phyloP scores from a whole-genome alignment of 2,797 vertebrate species.

The Molossus alvarezi region DNA sequence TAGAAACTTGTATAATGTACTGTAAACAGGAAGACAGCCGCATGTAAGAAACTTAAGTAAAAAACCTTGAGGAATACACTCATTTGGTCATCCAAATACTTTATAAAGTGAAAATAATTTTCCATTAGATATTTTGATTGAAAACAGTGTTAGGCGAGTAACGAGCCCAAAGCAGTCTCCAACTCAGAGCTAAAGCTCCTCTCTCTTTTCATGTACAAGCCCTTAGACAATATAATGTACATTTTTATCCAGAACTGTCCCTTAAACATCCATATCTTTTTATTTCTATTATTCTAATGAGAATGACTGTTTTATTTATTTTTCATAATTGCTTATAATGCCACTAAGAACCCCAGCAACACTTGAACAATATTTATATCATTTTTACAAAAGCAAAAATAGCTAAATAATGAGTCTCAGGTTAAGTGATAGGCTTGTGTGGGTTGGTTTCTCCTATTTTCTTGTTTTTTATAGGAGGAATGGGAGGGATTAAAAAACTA shows the following conservation, averaged over 20 bases:
- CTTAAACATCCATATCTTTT: not conserved
- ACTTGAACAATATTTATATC: not conserved
- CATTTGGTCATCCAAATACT: constrained; percentile 31
- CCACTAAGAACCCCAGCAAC: not conserved
- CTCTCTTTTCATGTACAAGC: not conserved
- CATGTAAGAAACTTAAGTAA: not conserved
- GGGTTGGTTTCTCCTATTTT: not conserved
- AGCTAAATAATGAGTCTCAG: not conserved
- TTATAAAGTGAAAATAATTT: constrained; percentile 58
- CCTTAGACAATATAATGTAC: not conserved
- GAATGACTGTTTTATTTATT: constrained; percentile 8
- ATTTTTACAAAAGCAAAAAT: constrained; percentile 2
- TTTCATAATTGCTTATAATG: not conserved
- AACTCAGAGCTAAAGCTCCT: not conserved
- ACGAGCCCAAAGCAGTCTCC: not conserved
- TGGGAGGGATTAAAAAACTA: not conserved
- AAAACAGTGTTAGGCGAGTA: constrained; percentile 58
- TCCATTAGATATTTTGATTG: constrained; percentile 50
- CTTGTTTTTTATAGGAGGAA: not conserved
- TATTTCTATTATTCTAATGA: not conserved
- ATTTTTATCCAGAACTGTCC: not conserved
- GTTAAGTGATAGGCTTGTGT: not conserved
- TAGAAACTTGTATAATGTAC: constrained; percentile 17
- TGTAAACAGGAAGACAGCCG: not conserved
- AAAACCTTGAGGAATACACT: not conserved